Conservation (phyloP, 2,113 vertebrate genomes). For the Maccullochella peelii region DNA sequence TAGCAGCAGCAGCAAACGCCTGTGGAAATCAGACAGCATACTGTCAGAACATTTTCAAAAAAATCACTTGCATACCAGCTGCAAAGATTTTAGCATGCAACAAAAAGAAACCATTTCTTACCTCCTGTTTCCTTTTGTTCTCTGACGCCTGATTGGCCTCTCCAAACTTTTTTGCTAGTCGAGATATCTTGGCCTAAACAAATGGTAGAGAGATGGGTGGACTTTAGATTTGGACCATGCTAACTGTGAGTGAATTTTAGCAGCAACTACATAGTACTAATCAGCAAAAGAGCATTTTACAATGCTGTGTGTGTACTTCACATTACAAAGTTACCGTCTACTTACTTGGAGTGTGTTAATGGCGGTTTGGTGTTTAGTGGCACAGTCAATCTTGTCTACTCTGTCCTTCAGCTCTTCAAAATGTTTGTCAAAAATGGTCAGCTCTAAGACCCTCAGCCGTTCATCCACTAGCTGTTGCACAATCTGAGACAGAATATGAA, state of each 20-base stretch:
- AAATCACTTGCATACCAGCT: not conserved
- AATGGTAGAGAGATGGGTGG: not conserved
- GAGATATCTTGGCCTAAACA: conserved; percentile 91
- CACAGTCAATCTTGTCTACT: conserved; percentile 94
- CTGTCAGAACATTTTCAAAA: conserved; percentile 10
- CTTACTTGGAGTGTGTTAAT: conserved; percentile 92
- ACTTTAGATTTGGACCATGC: not conserved
- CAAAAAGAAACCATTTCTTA: conserved; percentile 60
- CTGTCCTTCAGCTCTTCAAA: conserved; percentile 92
- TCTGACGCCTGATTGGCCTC: conserved; percentile 90
- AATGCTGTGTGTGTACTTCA: not conserved
- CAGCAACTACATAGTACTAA: not conserved
- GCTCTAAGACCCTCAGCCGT: conserved; percentile 87
- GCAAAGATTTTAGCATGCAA: not conserved
- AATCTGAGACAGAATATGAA: conserved; percentile 82
- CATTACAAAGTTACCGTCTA: not conserved
- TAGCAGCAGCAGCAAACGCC: conserved; percentile 62
- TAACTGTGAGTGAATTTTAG: not conserved
- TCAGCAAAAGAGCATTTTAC: not conserved
- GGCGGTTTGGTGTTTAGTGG: conserved; percentile 91
- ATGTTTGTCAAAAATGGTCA: conserved; percentile 90
- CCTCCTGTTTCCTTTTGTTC: conserved; percentile 94
- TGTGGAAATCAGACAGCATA: conserved; percentile 35
- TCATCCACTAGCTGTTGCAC: conserved; percentile 93
- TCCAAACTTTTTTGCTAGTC: conserved; percentile 95